Percentiles rank a stretch among this genome's conserved stretches.
Conservation (phyloP, 1,140 invertebrate species). For the Harlomillsia oculata region DNA sequence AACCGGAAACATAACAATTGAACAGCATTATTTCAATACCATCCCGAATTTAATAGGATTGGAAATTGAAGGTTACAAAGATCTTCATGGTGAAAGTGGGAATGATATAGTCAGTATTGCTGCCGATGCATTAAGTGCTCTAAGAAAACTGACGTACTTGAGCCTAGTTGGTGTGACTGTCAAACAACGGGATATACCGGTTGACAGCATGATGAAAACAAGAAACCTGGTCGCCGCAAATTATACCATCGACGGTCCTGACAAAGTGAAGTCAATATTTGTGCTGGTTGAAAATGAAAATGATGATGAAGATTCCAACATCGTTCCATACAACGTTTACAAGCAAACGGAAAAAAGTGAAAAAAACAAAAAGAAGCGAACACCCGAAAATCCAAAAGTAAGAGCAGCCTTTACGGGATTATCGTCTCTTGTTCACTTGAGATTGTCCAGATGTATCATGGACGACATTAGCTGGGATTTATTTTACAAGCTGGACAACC, state of each 20-base stretch:
- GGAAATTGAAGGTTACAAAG: conserved; percentile 50
- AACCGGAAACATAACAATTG: conserved; percentile 41
- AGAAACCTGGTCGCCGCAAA: not conserved
- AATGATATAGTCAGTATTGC: not conserved
- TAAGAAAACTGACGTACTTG: conserved; percentile 23
- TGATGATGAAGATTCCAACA: not conserved
- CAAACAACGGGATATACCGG: not conserved
- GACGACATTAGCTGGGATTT: conserved; percentile 57
- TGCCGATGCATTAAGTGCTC: conserved; percentile 11
- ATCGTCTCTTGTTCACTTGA: conserved; percentile 46
- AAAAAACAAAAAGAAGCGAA: conserved; percentile 22
- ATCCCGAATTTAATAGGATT: conserved; percentile 49
- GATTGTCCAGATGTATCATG: conserved; percentile 50
- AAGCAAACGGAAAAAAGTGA: conserved; percentile 43
- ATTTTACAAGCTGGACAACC: conserved; percentile 52
- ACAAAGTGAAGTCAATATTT: conserved; percentile 3
- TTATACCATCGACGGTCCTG: conserved; percentile 3
- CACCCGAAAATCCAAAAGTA: conserved; percentile 18
- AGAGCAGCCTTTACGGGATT: conserved; percentile 47
- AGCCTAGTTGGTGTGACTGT: conserved; percentile 25
- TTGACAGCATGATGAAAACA: not conserved
- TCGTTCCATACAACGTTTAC: conserved; percentile 54
- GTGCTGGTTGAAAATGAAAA: not conserved
- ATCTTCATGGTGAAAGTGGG: not conserved
- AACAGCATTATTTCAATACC: conserved; percentile 44